phyloP scores from a whole-genome alignment of 2,888 invertebrate species.

The Pyrocoelia pectoralis region DNA sequence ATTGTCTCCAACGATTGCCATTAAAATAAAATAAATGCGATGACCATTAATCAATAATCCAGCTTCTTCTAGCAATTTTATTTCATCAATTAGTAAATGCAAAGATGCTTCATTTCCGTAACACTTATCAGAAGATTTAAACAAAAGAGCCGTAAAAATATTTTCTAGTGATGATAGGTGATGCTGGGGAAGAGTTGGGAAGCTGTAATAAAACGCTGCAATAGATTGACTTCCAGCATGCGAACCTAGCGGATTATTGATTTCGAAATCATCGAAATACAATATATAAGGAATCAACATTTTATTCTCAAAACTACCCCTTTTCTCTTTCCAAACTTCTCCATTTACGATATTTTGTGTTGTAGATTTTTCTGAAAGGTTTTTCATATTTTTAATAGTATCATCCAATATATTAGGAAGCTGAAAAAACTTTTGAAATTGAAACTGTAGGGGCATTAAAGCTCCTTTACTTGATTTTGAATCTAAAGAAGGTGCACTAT shows the following conservation, averaged over 20 bases:
- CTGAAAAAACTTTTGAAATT: not conserved
- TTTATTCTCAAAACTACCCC: not conserved
- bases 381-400: not conserved
- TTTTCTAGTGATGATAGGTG: not conserved
- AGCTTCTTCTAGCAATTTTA: not conserved
- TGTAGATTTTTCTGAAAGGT: not conserved
- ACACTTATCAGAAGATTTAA: not conserved
- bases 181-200: slow-evolving; percentile 8
- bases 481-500: not conserved
- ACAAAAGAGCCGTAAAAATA: not conserved
- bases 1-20: slow-evolving; percentile 10
- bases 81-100: slow-evolving; percentile 6
- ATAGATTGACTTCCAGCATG: not conserved
- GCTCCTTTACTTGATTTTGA: not conserved
- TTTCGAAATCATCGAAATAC: slow-evolving; percentile 10
- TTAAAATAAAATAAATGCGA: slow-evolving; percentile 6
- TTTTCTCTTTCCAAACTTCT: not conserved
- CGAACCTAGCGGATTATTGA: not conserved
- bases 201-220: not conserved
- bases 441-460: not conserved
- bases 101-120: not conserved
- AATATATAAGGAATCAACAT: not conserved
- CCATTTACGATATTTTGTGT: not conserved
- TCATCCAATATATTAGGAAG: not conserved
- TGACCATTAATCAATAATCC: not conserved